Evolutionary conservation across 2,888 invertebrate species (phyloP).

Genomic region (Himalopsyche tibetana): DNA sequence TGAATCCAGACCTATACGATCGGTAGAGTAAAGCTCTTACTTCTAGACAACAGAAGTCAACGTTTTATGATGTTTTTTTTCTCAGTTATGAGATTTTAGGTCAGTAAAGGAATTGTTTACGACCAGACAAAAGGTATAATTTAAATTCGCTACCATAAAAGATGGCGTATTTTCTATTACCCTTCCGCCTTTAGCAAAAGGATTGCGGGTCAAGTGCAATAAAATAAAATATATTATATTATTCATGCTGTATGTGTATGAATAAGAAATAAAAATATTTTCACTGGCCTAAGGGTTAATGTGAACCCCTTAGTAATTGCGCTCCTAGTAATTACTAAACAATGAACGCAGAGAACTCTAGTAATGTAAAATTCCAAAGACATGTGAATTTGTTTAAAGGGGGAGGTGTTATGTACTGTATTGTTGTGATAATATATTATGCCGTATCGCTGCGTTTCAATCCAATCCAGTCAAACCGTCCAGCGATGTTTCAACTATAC

Average conservation of each 20-base stretch:
- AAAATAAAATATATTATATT: slow-evolving; percentile 12
- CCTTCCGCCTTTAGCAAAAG: background rate
- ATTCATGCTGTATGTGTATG: slow-evolving; percentile 11
- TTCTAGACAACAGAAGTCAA: too few species aligned
- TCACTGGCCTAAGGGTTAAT: slow-evolving; percentile 26
- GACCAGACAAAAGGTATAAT: background rate
- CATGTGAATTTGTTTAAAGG: background rate
- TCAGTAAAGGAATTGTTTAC: too few species aligned
- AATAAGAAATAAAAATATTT: slow-evolving; percentile 30
- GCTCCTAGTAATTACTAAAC: slow-evolving; percentile 23
- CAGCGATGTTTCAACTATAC: too few species aligned
- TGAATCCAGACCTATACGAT: too few species aligned
- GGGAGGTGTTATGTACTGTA: background rate
- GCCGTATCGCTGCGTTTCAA: background rate
- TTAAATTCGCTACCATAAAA: background rate
- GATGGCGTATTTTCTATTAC: background rate
- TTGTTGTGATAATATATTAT: slow-evolving; percentile 25
- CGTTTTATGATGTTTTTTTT: too few species aligned
- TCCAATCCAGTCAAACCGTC: background rate
- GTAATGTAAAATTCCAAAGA: slow-evolving; percentile 34
- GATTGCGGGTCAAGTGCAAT: slow-evolving; percentile 7
- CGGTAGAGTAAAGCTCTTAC: too few species aligned
- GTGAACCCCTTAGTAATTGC: slow-evolving; percentile 9
- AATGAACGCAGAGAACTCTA: slow-evolving; percentile 8
- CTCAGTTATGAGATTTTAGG: too few species aligned